Base-by-base conservation (phyloP, 2,113 vertebrate species). In the Panurus biarmicus region DNA sequence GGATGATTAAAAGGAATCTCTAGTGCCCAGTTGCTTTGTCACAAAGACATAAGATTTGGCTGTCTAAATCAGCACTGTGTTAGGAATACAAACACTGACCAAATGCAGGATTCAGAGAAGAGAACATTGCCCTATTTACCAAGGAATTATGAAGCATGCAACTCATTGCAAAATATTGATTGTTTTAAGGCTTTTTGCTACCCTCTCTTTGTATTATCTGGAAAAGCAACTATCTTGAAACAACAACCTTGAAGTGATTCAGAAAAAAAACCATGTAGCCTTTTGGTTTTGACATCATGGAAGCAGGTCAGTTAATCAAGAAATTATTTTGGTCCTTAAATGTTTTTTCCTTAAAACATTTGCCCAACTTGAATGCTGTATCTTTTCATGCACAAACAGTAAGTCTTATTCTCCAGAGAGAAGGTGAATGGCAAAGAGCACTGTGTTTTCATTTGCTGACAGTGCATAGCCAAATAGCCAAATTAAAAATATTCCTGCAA, bases 121-220 rank as follows among this genome's bases (percentile, higher is more conserved):
- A 58, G 7, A 81, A 53, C 11, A 48, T 61, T 79, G 25, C 5
- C 40, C 57, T 45, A n/a, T 82, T 95, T 89, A 16, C 44, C 31
- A 58, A 58, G 42, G 51, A 76, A 71, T 66, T 81, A 67, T 1
- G 6, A 86, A 92, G n/a, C 40, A 58, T 42, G 38, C 12, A 81
- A 51, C 8, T 85, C 66, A 47, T 71, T 90, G 24, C 38, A 64
- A 90, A 67, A 22, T 93, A 94, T 87, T 81, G 87, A 94, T 92
- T 79, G 28, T 45, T 89, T 94, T 71, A 81, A 71, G 31, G 53
- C 9, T 75, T 94, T 92, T 76, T 85, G 24, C 22, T 85, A 36
- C 17, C 5, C 7, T 87, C 13, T 45, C 14, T 84, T 76, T 5
- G 1, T 73, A 36, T 70, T 84, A 72, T 51, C 42, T 73, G 75